A percentile compares a stretch with the other conserved stretches of the same genome.
phyloP scores from a whole-genome alignment of 2,797 vertebrate species.

The Coracias cyanogaster region DNA sequence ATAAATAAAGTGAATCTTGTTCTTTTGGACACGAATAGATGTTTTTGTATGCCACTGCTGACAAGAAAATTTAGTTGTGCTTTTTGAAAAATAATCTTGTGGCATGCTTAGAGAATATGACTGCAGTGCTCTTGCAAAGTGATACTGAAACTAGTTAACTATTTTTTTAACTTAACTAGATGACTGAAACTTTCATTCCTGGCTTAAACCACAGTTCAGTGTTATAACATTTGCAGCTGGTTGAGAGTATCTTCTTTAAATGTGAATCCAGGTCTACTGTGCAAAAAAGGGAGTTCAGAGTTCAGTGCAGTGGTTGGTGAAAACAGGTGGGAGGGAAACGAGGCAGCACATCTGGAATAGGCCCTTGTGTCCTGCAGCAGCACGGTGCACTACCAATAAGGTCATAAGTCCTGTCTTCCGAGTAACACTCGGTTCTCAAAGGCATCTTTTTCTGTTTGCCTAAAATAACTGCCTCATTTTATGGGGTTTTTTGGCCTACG shows the following conservation, averaged over 20 bases:
- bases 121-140: not conserved
- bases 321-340: not conserved
- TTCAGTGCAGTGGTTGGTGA: not conserved
- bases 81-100: not conserved
- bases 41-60: not conserved
- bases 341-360: not conserved
- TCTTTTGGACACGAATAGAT: not conserved
- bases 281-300: not conserved
- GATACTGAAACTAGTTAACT: not conserved
- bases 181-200: not conserved
- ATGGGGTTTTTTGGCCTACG: accelerated
- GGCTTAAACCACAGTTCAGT: not conserved
- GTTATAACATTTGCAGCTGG: not conserved
- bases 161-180: not conserved
- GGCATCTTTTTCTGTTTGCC: not conserved
- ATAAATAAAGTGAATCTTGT: not conserved
- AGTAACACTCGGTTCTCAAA: not conserved
- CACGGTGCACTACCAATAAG: not conserved
- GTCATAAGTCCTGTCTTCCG: not conserved
- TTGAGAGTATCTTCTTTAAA: not conserved
- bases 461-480: not conserved
- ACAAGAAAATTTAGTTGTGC: not conserved
- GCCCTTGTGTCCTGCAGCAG: not conserved
- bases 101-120: not conserved
- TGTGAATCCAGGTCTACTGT: not conserved